Percentiles rank a stretch among this genome's conserved stretches.
Conservation (phyloP, 2,113 vertebrate genomes). For the Callorhinus ursinus region DNA sequence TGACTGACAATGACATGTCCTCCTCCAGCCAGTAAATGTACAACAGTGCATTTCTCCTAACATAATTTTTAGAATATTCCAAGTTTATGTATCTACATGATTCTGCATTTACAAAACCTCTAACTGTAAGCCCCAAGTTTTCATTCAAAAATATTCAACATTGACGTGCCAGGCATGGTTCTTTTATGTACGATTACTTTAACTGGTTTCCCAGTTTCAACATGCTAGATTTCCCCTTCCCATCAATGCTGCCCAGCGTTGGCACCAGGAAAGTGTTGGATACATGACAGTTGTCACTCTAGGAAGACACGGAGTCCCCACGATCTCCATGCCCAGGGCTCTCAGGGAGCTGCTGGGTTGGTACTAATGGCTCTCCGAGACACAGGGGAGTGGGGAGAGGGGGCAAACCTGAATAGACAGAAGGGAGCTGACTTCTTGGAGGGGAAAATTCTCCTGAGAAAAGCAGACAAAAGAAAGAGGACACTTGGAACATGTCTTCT, state of each 20-base stretch:
- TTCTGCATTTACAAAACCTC: not conserved
- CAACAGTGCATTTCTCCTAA: not conserved
- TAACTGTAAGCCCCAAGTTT: not conserved
- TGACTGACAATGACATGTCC: not conserved
- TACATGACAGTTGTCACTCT: not conserved
- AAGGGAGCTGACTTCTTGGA: not conserved
- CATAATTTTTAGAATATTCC: not conserved
- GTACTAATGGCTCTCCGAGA: not conserved
- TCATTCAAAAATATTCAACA: not conserved
- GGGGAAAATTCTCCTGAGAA: not conserved
- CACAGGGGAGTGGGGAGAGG: not conserved
- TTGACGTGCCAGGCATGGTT: not conserved
- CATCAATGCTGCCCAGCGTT: rapidly evolving
- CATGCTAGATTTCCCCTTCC: not conserved
- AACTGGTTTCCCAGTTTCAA: not conserved
- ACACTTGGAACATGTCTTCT: not conserved
- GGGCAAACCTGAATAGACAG: not conserved
- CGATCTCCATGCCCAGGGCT: not conserved
- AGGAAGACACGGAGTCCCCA: not conserved
- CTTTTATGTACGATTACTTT: not conserved
- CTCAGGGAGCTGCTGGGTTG: not conserved
- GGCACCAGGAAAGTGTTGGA: not conserved
- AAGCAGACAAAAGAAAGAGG: not conserved
- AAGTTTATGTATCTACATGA: not conserved
- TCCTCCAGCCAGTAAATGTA: not conserved